Base-by-base conservation (phyloP, 2,113 vertebrate genomes). In the Chinchilla lanigera region DNA sequence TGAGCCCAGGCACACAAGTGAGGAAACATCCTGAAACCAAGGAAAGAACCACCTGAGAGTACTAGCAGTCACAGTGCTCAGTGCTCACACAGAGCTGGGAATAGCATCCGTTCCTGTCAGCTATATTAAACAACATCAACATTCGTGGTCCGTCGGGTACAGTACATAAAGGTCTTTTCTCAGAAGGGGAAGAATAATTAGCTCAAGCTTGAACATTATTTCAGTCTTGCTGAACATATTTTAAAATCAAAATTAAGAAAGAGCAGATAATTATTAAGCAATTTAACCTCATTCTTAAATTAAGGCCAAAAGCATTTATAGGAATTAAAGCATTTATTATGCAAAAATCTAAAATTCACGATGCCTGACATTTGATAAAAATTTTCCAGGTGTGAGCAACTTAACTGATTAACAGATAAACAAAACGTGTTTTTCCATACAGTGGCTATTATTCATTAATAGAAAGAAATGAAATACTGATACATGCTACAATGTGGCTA, bases 11-110 rank as follows among this genome's bases (percentile, higher is more conserved):
- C 5, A 28, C 0, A 2, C 5, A 4, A 3, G 19, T 20, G 17
- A 41, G 38, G 17, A 35, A 69, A n/a, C 30, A 5, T 33, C 63
- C 67, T 38, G 33, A 20, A 38, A 38, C 16, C 67, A n/a, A 19
- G n/a, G 19, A 50, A 1, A 56, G 83, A 30, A 6, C n/a, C 33
- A 38, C 44, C 88, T 5, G 24, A 52, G 6, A 35, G 47, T 47
- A n/a, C 0, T 0, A 19, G 56, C n/a, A 9, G 19, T 47, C 47
- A 33, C 0, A 1, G 17, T 5, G 44, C 44, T 14, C 67, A 69
- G 67, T 17, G 6, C 67, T 20, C 67, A 69, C 67, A 20, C 67
- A 9, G 35, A 38, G 35, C 35, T 69, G 67, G 67, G 67, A n/a
- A 20, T 10, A 69, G 67, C 17, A 35, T 35, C 67, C n/a, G 35